phyloP scores from a whole-genome alignment of 2,113 vertebrate species.

The Eudyptes chrysolophus region DNA sequence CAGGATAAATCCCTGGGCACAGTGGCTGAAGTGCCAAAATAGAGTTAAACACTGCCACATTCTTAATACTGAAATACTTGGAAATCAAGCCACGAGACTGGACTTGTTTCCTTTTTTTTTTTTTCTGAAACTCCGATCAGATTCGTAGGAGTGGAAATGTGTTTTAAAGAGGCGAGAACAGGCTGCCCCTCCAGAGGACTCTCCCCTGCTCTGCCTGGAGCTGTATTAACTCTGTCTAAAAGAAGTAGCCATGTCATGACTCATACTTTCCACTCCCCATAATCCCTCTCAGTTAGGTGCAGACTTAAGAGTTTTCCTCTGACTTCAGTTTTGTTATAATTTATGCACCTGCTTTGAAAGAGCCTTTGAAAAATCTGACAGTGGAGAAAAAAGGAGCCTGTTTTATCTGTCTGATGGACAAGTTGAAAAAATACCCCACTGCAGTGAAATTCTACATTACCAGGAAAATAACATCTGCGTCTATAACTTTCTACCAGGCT shows the following conservation, averaged over 20 bases:
- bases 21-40: background rate
- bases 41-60: background rate
- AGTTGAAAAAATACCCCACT: background rate
- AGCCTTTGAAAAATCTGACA: conserved; percentile 52
- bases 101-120: background rate
- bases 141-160: background rate
- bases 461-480: background rate
- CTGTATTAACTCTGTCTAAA: conserved; percentile 29
- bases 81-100: background rate
- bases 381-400: background rate
- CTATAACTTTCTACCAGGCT: background rate
- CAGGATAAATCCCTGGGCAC: background rate
- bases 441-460: background rate
- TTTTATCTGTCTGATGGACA: conserved; percentile 18
- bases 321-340: conserved; percentile 56
- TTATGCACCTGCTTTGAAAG: conserved; percentile 66
- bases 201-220: background rate
- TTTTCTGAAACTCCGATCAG: background rate
- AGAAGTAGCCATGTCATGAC: conserved; percentile 45
- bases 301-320: conserved; percentile 53
- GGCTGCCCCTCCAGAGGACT: background rate
- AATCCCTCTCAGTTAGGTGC: conserved; percentile 48
- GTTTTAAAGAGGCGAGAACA: background rate
- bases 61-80: background rate
- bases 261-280: conserved; percentile 67